Conservation (phyloP, 2,888 invertebrate genomes). For the Meganola albula region DNA sequence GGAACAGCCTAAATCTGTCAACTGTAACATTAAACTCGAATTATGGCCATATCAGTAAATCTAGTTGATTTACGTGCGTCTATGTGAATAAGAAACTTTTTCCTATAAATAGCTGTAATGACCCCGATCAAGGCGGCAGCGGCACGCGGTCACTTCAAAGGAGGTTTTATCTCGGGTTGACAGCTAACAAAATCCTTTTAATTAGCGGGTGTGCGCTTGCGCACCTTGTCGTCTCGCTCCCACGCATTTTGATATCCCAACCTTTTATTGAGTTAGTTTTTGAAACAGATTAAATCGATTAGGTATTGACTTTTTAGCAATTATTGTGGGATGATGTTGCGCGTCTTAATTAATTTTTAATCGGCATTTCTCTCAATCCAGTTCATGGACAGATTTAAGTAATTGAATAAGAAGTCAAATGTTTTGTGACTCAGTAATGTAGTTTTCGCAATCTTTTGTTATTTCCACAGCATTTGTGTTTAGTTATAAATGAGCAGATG, state of each 20-base stretch:
- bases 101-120: slow-evolving; percentile 30
- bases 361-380: slow-evolving; percentile 3
- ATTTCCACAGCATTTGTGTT: no score
- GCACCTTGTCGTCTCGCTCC: slow-evolving; percentile 39
- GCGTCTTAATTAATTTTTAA: slow-evolving; percentile 18
- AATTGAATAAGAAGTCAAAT: no score
- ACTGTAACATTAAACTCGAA: slow-evolving; percentile 14
- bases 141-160: slow-evolving; percentile 65
- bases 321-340: slow-evolving; percentile 11
- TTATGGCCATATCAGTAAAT: slow-evolving; percentile 23
- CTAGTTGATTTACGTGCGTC: slow-evolving; percentile 17
- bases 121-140: slow-evolving; percentile 26
- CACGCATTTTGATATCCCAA: slow-evolving; percentile 36
- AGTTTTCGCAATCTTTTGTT: no score
- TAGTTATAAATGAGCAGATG: no score
- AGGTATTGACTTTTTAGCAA: slow-evolving; percentile 18
- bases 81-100: slow-evolving; percentile 25
- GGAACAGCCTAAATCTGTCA: slow-evolving; percentile 10
- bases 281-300: slow-evolving; percentile 26
- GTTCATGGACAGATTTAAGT: no score
- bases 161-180: slow-evolving; percentile 63
- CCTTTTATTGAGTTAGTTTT: slow-evolving; percentile 39
- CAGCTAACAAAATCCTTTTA: slow-evolving; percentile 77
- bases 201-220: slow-evolving; percentile 52
- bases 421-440: no score